phyloP scores from a whole-genome alignment of 1,140 invertebrate genomes.

The Drosophila bocqueti region DNA sequence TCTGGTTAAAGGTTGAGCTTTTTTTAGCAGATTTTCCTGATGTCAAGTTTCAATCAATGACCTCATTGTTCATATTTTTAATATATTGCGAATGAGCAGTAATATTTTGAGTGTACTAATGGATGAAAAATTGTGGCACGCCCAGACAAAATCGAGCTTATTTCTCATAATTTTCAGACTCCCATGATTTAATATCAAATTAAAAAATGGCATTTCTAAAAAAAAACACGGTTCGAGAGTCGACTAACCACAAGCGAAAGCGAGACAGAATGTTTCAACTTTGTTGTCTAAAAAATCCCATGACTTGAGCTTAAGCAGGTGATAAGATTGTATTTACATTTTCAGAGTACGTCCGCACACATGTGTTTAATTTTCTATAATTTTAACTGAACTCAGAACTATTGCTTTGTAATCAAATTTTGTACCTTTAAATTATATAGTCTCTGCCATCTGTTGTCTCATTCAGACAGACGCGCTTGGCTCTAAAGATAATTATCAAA shows the following conservation, averaged over 20 bases:
- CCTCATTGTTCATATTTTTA: background rate
- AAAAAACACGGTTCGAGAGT: background rate
- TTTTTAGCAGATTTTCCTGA: background rate
- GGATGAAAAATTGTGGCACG: too few species aligned
- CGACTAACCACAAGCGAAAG: background rate
- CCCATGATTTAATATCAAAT: too few species aligned
- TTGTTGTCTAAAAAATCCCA: background rate
- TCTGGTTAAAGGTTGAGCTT: background rate
- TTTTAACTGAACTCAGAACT: background rate
- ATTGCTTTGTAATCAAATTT: background rate
- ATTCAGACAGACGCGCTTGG: background rate
- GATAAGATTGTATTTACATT: background rate
- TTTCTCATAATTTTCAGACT: too few species aligned
- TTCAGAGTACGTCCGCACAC: background rate
- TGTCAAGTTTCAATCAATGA: background rate
- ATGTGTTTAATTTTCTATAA: background rate
- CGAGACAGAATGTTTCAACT: background rate
- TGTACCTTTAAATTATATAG: rapidly evolving
- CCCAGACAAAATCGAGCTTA: too few species aligned
- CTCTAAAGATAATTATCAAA: background rate
- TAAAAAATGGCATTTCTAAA: background rate
- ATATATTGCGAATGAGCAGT: background rate
- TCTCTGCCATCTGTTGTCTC: background rate
- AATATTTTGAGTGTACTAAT: background rate
- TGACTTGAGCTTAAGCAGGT: background rate